phyloP scores from a whole-genome alignment of 2,888 invertebrate species.

The Kryphioiulus occultus region DNA sequence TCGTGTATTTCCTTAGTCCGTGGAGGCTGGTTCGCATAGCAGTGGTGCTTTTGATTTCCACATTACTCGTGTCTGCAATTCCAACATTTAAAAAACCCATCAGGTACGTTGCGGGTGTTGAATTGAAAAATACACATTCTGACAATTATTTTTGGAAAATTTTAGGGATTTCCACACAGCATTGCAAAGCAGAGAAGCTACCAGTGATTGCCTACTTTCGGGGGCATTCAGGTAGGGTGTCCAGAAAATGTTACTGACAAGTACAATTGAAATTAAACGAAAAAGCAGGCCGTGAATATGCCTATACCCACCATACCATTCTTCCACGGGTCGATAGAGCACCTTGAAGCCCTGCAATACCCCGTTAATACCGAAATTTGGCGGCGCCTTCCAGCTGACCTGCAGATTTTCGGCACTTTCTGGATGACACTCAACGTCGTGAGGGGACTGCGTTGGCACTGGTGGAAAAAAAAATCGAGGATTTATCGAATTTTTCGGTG shows the following conservation, averaged over 20 bases:
- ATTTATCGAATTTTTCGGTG: neutral
- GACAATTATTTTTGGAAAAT: too few species aligned
- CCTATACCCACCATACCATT: constrained; percentile 55
- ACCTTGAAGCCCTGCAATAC: constrained; percentile 76
- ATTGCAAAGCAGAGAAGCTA: neutral
- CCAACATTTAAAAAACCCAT: neutral
- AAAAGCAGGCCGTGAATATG: too few species aligned
- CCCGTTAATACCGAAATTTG: constrained; percentile 63
- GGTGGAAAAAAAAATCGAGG: constrained; percentile 49
- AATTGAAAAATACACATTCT: too few species aligned
- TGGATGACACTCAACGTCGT: constrained; percentile 62
- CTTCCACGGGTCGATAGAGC: constrained; percentile 67
- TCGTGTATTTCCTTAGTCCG: constrained; percentile 91
- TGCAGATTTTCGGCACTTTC: constrained; percentile 62
- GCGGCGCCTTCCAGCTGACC: constrained; percentile 64
- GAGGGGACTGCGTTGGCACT: constrained; percentile 65
- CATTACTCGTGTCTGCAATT: neutral
- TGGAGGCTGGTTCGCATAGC: constrained; percentile 92
- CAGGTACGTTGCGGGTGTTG: too few species aligned
- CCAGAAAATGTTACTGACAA: too few species aligned
- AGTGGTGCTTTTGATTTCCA: constrained; percentile 87
- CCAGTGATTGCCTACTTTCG: neutral
- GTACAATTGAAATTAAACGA: too few species aligned
- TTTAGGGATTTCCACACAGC: too few species aligned
- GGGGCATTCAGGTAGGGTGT: neutral